Base-by-base conservation (phyloP, 2,888 invertebrate species). In the Mesorhabditis sp. region DNA sequence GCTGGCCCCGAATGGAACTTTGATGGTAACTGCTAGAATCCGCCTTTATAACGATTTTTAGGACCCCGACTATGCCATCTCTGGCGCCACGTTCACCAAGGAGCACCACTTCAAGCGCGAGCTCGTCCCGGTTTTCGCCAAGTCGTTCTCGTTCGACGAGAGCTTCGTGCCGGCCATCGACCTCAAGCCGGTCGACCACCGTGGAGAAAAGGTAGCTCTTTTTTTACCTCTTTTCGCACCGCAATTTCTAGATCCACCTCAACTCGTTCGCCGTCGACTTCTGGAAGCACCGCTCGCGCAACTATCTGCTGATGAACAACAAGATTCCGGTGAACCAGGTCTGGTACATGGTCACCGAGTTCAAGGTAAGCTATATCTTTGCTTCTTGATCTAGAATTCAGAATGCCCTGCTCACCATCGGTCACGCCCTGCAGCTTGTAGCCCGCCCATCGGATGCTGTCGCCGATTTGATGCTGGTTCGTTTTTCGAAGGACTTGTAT, bases 241-340 rank as follows among this genome's bases (percentile, higher is more conserved):
- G n/a, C n/a, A 10, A 50, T 13, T 50, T 50, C n/a, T 50, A 80
- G 76, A 76, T 82, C 62, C 72, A 78, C 66, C 70, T 71, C 66
- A 84, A 84, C 70, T 81, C 84, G 4, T 84, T 77, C 66, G 83
- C 80, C n/a, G 74, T 76, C 64, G 84, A 84, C 69, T 83, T 84
- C 73, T 84, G 75, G 76, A 73, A 72, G 41, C 76, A 80, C 50
- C 81, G 78, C 10, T 81, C 83, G 5, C 68, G 77, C 42, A 67
- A 74, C 44, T 28, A 73, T 45, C 66, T 84, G 68, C 50, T 70
- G 15, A 70, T 68, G 4, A 71, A 74, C 45, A 84, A 84, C 69
- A 71, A 72, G n/a, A 73, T 84, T 15, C 70, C 66, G 3, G 73
- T 80, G 45, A 71, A 65, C 67, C 71, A 78, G 50, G 75, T 79